phyloP scores from a whole-genome alignment of 2,888 invertebrate genomes.

The Alentia gelatinosa region DNA sequence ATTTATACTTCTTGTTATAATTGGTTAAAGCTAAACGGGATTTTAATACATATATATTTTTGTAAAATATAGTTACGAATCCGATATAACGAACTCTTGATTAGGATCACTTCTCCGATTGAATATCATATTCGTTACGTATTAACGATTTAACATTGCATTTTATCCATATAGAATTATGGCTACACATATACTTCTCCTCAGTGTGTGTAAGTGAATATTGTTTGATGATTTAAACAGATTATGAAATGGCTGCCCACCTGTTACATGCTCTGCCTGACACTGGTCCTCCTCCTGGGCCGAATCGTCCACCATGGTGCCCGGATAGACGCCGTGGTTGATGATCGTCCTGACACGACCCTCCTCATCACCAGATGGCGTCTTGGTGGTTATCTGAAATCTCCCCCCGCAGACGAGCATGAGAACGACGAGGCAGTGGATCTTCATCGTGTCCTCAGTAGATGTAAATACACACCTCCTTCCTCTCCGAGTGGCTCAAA shows the following conservation, averaged over 20 bases:
- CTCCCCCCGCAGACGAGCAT: background rate
- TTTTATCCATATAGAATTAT: background rate
- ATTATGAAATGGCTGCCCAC: background rate
- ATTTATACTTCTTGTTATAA: background rate
- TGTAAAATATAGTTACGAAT: too few relatives aligned
- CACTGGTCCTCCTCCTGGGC: background rate
- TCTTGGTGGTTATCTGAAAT: background rate
- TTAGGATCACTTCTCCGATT: background rate
- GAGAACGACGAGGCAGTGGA: background rate
- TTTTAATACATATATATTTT: too few relatives aligned
- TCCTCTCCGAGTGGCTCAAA: too few relatives aligned
- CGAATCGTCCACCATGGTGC: background rate
- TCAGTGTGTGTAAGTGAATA: background rate
- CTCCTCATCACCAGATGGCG: background rate
- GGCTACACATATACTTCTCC: background rate
- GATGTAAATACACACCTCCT: too few relatives aligned
- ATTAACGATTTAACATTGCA: background rate
- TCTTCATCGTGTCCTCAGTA: background rate
- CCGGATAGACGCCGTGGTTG: background rate
- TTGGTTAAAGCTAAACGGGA: background rate
- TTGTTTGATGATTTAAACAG: background rate
- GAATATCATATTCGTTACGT: background rate
- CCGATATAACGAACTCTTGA: background rate
- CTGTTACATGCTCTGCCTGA: background rate
- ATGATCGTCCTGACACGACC: background rate